Evolutionary conservation across 1,140 invertebrate species (phyloP).

Genomic region (Drosophila lacteicornis): DNA sequence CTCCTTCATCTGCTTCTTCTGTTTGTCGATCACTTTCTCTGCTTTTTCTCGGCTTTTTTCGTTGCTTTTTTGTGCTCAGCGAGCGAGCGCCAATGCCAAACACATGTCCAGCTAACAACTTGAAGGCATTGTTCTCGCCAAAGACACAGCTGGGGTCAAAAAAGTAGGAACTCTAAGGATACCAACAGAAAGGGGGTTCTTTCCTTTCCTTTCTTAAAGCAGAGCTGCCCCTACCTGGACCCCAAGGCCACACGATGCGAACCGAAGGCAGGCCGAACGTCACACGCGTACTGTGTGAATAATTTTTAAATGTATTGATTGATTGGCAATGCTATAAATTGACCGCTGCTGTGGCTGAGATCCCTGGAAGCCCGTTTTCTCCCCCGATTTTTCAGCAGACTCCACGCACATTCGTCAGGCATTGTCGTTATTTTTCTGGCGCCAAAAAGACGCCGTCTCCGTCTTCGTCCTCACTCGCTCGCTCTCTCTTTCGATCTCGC

Average conservation of each 20-base stretch:
- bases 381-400: constrained; percentile 4
- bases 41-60: constrained; percentile 15
- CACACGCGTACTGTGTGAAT: neutral
- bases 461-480: constrained; percentile 45
- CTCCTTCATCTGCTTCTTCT: neutral
- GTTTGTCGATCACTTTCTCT: constrained; percentile 50
- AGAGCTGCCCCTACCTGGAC: neutral
- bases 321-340: constrained; percentile 7
- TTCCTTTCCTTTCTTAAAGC: neutral
- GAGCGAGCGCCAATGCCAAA: constrained; percentile 43
- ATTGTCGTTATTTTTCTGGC: constrained; percentile 84
- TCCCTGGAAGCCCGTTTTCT: constrained; percentile 18
- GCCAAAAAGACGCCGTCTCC: constrained; percentile 82
- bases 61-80: constrained; percentile 8
- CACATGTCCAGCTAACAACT: constrained; percentile 44
- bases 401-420: constrained; percentile 74
- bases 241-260: no score
- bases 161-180: neutral
- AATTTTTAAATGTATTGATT: neutral
- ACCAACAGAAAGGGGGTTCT: neutral
- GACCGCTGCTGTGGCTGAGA: constrained; percentile 4
- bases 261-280: neutral
- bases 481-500: constrained; percentile 15
- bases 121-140: constrained; percentile 33
- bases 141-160: constrained; percentile 5